phyloP scores from a whole-genome alignment of 2,797 vertebrate genomes.

The Anguilla megastoma region DNA sequence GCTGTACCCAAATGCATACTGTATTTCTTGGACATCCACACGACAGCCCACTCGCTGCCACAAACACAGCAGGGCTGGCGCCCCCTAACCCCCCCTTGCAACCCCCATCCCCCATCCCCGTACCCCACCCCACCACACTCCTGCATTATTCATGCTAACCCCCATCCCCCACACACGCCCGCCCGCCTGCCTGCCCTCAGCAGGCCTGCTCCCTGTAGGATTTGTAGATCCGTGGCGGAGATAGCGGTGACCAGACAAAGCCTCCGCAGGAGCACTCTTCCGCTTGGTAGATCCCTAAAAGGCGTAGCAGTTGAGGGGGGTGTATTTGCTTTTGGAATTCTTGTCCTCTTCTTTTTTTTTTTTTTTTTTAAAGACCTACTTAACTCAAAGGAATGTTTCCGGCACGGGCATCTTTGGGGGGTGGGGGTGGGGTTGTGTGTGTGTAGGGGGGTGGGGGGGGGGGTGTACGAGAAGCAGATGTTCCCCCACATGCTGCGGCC shows the following conservation, averaged over 20 bases:
- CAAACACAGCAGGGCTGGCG: background rate
- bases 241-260: background rate
- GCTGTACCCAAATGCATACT: too few relatives aligned
- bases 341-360: slow-evolving; percentile 28
- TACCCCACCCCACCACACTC: too few relatives aligned
- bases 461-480: slow-evolving; percentile 67
- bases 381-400: slow-evolving; percentile 24
- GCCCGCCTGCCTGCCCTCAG: too few relatives aligned
- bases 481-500: slow-evolving; percentile 54
- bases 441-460: background rate
- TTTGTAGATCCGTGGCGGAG: background rate
- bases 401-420: slow-evolving; percentile 18
- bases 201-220: background rate
- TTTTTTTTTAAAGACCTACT: slow-evolving; percentile 50
- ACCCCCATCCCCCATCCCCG: too few relatives aligned
- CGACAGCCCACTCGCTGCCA: background rate
- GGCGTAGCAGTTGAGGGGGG: background rate
- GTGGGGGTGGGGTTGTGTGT: background rate
- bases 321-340: slow-evolving; percentile 41
- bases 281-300: background rate
- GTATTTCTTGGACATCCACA: background rate
- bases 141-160: too few relatives aligned
- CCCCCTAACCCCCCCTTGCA: too few relatives aligned
- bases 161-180: too few relatives aligned
- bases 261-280: background rate